Conservation (phyloP, 2,888 invertebrate species). For the Selenia dentaria region DNA sequence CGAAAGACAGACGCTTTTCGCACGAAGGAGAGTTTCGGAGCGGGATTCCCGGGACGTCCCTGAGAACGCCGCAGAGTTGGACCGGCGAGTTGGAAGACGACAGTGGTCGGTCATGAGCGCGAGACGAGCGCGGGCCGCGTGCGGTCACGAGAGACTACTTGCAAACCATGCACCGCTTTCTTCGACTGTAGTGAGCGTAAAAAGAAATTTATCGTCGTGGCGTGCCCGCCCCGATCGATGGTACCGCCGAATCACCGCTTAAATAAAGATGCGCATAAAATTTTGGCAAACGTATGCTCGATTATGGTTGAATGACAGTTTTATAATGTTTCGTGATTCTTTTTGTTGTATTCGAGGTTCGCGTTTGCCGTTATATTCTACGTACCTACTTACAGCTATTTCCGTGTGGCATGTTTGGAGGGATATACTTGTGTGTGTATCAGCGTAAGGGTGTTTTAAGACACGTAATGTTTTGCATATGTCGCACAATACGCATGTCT, state of each 20-base stretch:
- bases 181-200: constrained; percentile 58
- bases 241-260: constrained; percentile 52
- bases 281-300: constrained; percentile 66
- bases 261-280: constrained; percentile 76
- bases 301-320: constrained; percentile 49
- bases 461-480: not conserved
- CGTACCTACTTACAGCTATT: constrained; percentile 9
- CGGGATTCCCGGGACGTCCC: constrained; percentile 33
- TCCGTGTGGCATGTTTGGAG: constrained; percentile 23
- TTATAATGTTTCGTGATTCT: constrained; percentile 52
- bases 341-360: constrained; percentile 26
- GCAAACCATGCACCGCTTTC: constrained; percentile 62
- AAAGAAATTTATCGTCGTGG: constrained; percentile 78
- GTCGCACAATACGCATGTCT: constrained; percentile 6
- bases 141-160: constrained; percentile 60
- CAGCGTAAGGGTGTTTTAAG: not conserved
- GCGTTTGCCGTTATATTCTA: constrained; percentile 26
- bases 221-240: constrained; percentile 75
- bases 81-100: constrained; percentile 18
- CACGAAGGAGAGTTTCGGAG: constrained; percentile 58
- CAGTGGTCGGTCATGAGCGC: constrained; percentile 36
- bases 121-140: constrained; percentile 51
- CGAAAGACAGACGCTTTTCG: constrained; percentile 67
- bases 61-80: constrained; percentile 49
- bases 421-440: constrained; percentile 1